Base-by-base conservation (phyloP, 2,888 invertebrate species). In the Palloptera scutellata region DNA sequence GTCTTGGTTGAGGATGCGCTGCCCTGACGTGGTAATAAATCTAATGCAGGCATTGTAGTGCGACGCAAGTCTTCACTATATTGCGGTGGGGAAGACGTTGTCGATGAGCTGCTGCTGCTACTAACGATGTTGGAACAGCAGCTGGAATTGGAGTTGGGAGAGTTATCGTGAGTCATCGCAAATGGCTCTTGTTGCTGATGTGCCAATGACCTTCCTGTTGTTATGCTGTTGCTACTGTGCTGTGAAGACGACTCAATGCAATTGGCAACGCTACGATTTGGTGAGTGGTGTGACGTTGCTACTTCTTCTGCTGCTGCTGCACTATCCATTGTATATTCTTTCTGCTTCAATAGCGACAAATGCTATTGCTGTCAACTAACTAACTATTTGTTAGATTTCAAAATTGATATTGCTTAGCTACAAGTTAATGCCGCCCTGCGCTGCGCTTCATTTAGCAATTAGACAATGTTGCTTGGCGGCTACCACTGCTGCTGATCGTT, bases 1-100 rank as follows among this genome's bases (percentile, higher is more conserved):
- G 81, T 83, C 67, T 84, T 85, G 10, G 78, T 78, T 11, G 81
- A 79, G 5, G 80, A 80, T 13, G 76, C 76, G 53, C 78, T 76
- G 60, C 76, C 70, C 52, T 77, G 77, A 1, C 77, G 76, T n/a
- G 75, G 74, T 41, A 74, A 15, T 11, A 77, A 66, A 55, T 74
- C 75, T 13, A 78, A 64, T 4, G 69, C 67, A 51, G 76, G 73
- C 17, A 65, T 58, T 42, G 57, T 61, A 11, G 70, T 65, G 20
- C 70, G 64, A 8, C 76, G 70, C 54, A 80, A 67, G 63, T 82
- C 77, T 40, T 80, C 81, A 67, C 81, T 80, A 40, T 81, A 82
- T 6, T 81, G 81, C 5, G 81, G 81, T 52, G 80, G 78, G 59
- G 81, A 81, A 0, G 81, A 80, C n/a, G 70, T 59, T 40, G 66